Evolutionary conservation across 2,797 vertebrate species (phyloP).

Genomic region (Cryptoblepharus egeriae): DNA sequence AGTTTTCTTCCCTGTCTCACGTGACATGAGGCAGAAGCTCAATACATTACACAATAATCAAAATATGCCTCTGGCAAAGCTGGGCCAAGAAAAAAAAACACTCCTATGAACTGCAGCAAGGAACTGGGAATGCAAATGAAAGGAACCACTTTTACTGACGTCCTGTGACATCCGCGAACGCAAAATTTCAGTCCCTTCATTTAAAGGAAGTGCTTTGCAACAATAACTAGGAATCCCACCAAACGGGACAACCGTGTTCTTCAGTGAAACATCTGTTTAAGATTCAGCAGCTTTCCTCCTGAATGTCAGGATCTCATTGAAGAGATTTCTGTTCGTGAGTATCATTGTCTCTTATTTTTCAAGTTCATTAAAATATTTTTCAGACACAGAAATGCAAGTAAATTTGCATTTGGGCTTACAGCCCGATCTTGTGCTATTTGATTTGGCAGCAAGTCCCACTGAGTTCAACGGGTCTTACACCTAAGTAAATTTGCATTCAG

Average conservation of each 20-base stretch:
- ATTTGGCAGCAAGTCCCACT: not conserved
- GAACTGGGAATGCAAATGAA: conserved; percentile 35
- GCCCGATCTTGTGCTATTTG: not conserved
- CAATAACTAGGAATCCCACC: not conserved
- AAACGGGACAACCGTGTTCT: not conserved
- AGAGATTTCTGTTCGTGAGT: conserved; percentile 61
- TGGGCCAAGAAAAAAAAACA: conserved; percentile 51
- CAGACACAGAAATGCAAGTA: too few relatives aligned
- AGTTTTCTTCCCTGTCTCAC: conserved; percentile 64
- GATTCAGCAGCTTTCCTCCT: conserved; percentile 11
- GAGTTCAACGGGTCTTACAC: not conserved
- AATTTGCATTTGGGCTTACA: too few relatives aligned
- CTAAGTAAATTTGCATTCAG: not conserved
- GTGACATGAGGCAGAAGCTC: conserved; percentile 71
- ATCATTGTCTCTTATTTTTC: conserved; percentile 19
- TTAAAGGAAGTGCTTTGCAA: not conserved
- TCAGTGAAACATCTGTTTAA: conserved; percentile 55
- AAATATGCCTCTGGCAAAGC: conserved; percentile 79
- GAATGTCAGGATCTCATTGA: conserved; percentile 41
- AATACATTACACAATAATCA: conserved; percentile 79
- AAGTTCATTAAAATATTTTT: conserved; percentile 14
- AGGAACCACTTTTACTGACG: not conserved
- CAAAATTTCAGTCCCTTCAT: not conserved
- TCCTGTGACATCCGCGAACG: conserved; percentile 42
- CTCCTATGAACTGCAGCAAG: conserved; percentile 56